Percentiles rank a stretch among this genome's conserved stretches.
phyloP scores from a whole-genome alignment of 2,797 vertebrate species.

The Buceros bicornis region DNA sequence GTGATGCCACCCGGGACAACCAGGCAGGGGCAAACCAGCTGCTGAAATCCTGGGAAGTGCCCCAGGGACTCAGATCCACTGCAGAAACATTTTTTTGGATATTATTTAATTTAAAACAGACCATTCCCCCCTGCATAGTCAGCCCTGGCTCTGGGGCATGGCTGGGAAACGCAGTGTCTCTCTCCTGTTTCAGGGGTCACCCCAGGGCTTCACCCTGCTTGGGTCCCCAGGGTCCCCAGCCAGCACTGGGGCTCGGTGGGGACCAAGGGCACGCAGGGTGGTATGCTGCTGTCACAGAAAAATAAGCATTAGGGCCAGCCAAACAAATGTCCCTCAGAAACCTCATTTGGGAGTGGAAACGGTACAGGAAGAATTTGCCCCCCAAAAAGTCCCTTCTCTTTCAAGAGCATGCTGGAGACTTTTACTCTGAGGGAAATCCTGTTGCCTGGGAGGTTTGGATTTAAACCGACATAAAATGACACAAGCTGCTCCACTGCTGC shows the following conservation, averaged over 20 bases:
- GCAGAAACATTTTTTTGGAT: background rate
- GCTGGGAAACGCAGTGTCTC: background rate
- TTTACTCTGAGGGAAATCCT: background rate
- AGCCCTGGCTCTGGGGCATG: background rate
- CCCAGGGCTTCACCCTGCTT: background rate
- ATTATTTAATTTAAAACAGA: background rate
- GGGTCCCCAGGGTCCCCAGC: background rate
- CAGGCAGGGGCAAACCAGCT: background rate
- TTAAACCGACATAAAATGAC: background rate
- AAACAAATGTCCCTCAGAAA: background rate
- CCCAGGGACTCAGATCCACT: background rate
- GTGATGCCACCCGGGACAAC: background rate
- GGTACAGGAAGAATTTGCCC: background rate
- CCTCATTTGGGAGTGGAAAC: background rate
- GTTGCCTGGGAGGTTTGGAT: background rate
- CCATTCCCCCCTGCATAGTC: background rate
- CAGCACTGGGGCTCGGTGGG: fast-evolving
- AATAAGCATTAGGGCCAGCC: background rate
- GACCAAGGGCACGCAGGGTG: fast-evolving
- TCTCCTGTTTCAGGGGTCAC: background rate
- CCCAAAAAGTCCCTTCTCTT: background rate
- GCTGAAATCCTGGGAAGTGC: background rate
- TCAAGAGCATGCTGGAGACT: background rate
- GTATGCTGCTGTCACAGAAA: fast-evolving
- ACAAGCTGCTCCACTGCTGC: background rate